Percentiles rank a stretch among this genome's conserved stretches.
Evolutionary conservation across 1,140 invertebrate genomes (phyloP).

Genomic region (Cheumatopsyche charites): DNA sequence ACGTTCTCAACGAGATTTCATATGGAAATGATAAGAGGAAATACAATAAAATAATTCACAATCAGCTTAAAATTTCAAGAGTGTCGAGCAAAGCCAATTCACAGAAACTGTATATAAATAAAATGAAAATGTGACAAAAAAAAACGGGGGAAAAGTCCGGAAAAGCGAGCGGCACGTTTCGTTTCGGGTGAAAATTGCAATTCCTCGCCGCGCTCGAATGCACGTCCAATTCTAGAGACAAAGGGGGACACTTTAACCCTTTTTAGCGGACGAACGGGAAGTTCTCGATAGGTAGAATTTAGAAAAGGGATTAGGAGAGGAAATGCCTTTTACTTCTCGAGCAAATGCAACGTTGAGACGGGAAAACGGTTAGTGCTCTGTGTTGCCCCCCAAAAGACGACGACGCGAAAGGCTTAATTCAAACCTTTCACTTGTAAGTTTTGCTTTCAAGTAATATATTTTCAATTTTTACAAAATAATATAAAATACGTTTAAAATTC

Average conservation of each 20-base stretch:
- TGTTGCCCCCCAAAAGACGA: background rate
- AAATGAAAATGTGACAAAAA: too few species aligned
- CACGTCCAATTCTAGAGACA: constrained; percentile 1
- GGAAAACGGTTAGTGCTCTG: constrained; percentile 6
- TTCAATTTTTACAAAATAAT: too few species aligned
- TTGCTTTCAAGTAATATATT: too few species aligned
- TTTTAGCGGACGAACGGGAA: constrained; percentile 3
- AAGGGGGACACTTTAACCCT: background rate
- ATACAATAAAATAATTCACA: too few species aligned
- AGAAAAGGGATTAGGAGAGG: constrained; percentile 8
- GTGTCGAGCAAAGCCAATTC: too few species aligned
- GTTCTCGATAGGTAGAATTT: constrained; percentile 17
- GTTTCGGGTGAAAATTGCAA: constrained; percentile 5
- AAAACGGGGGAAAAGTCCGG: too few species aligned
- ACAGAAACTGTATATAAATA: too few species aligned
- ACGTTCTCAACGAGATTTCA: too few species aligned
- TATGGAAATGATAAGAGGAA: too few species aligned
- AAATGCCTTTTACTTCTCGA: constrained; percentile 1
- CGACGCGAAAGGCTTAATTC: background rate
- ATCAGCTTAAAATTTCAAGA: too few species aligned
- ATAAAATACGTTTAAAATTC: background rate
- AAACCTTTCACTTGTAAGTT: background rate
- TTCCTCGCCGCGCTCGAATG: background rate
- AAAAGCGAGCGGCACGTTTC: too few species aligned
- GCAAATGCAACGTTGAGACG: constrained; percentile 7